These are phyloP conservation scores for Sporophila hypoxantha DNA, from an alignment of 2,113 vertebrate genomes.

Conservation along the genomic window DNA sequence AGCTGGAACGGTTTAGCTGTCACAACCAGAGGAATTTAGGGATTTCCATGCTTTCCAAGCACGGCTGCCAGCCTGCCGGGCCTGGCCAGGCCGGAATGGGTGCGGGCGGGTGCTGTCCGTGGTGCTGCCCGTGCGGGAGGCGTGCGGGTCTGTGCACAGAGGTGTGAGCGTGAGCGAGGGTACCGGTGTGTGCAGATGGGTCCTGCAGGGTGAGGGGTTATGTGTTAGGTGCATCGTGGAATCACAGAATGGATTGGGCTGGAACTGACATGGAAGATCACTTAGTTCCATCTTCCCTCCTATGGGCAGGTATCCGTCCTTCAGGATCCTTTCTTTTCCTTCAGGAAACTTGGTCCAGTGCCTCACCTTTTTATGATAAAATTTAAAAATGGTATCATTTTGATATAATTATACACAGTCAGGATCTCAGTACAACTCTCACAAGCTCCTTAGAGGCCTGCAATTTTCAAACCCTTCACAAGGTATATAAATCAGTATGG, in stretches of 20 bases:
- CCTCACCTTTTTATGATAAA: background rate
- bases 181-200: fast-evolving
- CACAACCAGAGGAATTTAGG: fast-evolving
- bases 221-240: background rate
- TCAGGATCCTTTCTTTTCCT: no score
- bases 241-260: background rate
- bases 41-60: fast-evolving
- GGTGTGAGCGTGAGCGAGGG: fast-evolving
- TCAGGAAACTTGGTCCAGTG: background rate
- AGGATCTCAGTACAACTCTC: background rate
- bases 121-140: slow-evolving; percentile 74
- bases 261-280: background rate
- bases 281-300: background rate
- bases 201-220: fast-evolving
- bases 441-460: background rate
- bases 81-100: background rate
- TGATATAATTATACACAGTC: background rate
- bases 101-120: slow-evolving; percentile 76
- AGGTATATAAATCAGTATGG: background rate
- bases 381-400: background rate
- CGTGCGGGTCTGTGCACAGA: no score
- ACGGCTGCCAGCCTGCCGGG: fast-evolving
- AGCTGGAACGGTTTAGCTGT: no score
- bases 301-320: no score
- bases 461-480: background rate